A percentile compares a stretch with the other conserved stretches of the same genome.
These are phyloP conservation scores for Cyprinodon diabolis DNA, from an alignment of 2,797 vertebrate species.

Conservation along the genomic window DNA sequence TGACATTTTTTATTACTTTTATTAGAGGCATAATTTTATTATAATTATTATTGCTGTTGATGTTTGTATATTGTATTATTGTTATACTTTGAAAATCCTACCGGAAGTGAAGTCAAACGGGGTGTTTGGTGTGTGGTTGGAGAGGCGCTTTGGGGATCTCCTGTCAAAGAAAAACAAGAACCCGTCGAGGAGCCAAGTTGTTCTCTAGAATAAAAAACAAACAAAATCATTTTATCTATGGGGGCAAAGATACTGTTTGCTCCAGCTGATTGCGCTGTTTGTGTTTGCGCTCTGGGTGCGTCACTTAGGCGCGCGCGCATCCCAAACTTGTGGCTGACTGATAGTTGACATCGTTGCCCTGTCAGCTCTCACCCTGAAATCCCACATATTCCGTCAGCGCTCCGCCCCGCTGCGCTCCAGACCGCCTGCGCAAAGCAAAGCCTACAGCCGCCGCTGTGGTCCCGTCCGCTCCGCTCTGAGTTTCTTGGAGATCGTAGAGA, in stretches of 20 bases:
- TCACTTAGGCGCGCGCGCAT: conserved; percentile 54
- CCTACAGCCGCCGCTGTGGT: too few relatives aligned
- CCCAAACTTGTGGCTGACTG: conserved; percentile 43
- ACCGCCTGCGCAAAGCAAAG: too few relatives aligned
- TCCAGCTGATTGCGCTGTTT: conserved; percentile 2
- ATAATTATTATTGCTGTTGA: background rate
- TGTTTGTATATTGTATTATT: background rate
- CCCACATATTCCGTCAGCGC: too few relatives aligned
- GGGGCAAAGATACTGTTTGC: background rate
- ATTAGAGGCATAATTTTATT: background rate
- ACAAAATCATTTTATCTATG: background rate
- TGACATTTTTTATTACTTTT: too few relatives aligned
- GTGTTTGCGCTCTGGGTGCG: conserved; percentile 17
- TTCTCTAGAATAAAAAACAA: conserved; percentile 5
- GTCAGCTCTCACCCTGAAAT: too few relatives aligned
- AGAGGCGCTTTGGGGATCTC: conserved; percentile 60
- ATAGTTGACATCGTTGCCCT: conserved; percentile 34
- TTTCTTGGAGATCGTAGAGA: too few relatives aligned
- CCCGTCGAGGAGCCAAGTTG: conserved; percentile 60
- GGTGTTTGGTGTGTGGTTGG: conserved; percentile 28
- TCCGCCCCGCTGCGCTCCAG: too few relatives aligned
- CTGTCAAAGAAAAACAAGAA: conserved; percentile 61
- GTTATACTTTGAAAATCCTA: conserved; percentile 44
- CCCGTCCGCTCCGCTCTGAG: too few relatives aligned
- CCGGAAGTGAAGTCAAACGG: background rate